Percentiles rank a stretch among this genome's conserved stretches.
phyloP scores from a whole-genome alignment of 2,113 vertebrate genomes.

The Takifugu bimaculatus region DNA sequence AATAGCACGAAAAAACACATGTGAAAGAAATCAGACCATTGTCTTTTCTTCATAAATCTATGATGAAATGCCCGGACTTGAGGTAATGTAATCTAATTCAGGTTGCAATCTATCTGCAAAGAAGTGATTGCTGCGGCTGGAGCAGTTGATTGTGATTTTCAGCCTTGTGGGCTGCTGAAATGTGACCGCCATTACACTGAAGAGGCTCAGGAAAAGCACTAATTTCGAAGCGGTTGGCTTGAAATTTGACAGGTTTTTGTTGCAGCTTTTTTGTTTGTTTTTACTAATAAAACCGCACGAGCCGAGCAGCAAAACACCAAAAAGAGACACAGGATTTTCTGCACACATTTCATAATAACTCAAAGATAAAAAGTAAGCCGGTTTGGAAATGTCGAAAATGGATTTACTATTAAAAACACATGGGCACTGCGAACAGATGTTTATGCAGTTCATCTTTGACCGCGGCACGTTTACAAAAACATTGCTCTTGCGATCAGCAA shows the following conservation, averaged over 20 bases:
- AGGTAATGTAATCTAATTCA: conserved; percentile 68
- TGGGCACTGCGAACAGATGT: conserved; percentile 1
- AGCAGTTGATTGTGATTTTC: conserved; percentile 63
- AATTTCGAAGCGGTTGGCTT: conserved; percentile 31
- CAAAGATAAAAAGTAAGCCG: too few species aligned
- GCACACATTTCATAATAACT: background rate
- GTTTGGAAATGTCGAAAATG: background rate
- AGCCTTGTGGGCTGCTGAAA: conserved; percentile 35
- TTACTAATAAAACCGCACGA: background rate
- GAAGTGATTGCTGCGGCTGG: conserved; percentile 58
- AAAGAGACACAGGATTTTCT: too few species aligned
- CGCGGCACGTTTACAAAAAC: conserved; percentile 23
- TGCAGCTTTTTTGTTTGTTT: too few species aligned
- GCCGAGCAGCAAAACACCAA: too few species aligned
- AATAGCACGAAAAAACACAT: conserved; percentile 24
- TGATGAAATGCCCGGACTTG: conserved; percentile 55
- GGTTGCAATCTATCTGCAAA: conserved; percentile 46
- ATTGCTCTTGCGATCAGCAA: conserved; percentile 40
- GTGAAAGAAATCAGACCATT: conserved; percentile 32
- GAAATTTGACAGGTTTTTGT: conserved; percentile 1
- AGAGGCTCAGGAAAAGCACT: conserved; percentile 14
- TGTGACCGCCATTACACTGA: conserved; percentile 38
- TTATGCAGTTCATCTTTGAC: conserved; percentile 13
- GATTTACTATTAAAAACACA: background rate
- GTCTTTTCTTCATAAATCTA: conserved; percentile 56